These are phyloP conservation scores for Propithecus deckenii DNA, from an alignment of 2,797 vertebrate species.

Conservation along the genomic window DNA sequence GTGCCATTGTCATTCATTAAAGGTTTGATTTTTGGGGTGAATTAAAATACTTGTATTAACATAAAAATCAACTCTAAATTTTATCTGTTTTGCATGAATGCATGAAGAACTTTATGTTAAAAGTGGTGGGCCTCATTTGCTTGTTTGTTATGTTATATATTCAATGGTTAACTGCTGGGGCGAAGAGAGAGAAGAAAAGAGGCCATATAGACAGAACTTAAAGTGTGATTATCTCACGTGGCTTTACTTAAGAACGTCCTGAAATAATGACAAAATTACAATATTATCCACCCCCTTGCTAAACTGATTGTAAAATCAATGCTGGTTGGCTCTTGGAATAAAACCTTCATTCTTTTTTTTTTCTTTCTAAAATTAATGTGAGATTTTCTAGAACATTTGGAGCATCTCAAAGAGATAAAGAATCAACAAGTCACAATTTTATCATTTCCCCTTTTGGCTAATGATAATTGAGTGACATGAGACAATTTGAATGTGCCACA, in stretches of 20 bases:
- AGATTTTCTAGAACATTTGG: neutral
- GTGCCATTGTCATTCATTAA: neutral
- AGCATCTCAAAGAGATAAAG: neutral
- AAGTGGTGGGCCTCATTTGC: neutral
- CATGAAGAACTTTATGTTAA: neutral
- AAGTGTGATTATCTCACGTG: neutral
- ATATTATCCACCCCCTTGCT: neutral
- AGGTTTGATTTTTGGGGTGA: neutral
- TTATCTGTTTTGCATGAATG: constrained; percentile 1
- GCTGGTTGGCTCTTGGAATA: neutral
- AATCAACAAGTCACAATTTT: neutral
- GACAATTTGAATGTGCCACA: neutral
- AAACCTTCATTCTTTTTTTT: neutral
- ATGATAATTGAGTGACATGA: neutral
- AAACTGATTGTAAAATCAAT: neutral
- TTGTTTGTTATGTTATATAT: neutral
- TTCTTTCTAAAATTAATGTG: neutral
- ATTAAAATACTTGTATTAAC: constrained; percentile 26
- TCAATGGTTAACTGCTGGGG: neutral
- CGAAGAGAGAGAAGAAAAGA: neutral
- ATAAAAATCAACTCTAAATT: constrained; percentile 4
- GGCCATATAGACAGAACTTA: neutral
- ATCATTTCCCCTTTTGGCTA: neutral
- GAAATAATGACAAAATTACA: neutral
- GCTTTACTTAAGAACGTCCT: neutral